phyloP scores from a whole-genome alignment of 2,113 vertebrate genomes.

The Onychostoma macrolepis region DNA sequence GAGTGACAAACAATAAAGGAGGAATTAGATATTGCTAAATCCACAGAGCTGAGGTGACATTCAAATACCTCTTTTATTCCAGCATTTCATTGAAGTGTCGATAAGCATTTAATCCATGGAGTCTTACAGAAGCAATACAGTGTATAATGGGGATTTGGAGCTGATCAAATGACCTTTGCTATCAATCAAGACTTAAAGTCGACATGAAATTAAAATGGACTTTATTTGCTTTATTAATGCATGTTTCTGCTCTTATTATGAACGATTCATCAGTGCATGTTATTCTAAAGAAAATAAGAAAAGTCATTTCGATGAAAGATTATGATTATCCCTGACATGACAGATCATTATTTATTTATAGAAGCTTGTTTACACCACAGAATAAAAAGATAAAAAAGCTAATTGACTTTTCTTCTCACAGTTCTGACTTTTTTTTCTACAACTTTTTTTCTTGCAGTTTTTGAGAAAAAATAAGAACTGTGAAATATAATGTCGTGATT shows the following conservation, averaged over 20 bases:
- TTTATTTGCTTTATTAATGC: not conserved
- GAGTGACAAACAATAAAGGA: constrained; percentile 56
- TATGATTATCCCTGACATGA: not conserved
- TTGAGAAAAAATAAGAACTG: not conserved
- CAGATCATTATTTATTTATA: too few species aligned
- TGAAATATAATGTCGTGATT: not conserved
- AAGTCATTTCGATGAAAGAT: not conserved
- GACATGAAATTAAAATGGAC: not conserved
- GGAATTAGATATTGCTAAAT: constrained; percentile 53
- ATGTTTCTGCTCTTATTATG: not conserved
- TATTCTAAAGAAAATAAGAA: not conserved
- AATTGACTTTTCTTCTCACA: not conserved
- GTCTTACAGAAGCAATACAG: constrained; percentile 17
- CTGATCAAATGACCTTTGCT: constrained; percentile 42
- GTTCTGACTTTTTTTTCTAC: not conserved
- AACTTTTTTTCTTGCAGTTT: not conserved
- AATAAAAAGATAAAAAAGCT: not conserved
- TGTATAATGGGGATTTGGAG: constrained; percentile 37
- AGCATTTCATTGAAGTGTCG: constrained; percentile 39
- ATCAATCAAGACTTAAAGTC: not conserved
- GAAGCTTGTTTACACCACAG: too few species aligned
- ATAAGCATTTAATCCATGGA: constrained; percentile 44
- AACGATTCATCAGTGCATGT: not conserved
- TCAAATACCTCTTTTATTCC: constrained; percentile 47
- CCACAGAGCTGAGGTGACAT: constrained; percentile 57